Percentiles rank a stretch among this genome's conserved stretches.
phyloP scores from a whole-genome alignment of 2,797 vertebrate species.

The Orestias chungarensis region DNA sequence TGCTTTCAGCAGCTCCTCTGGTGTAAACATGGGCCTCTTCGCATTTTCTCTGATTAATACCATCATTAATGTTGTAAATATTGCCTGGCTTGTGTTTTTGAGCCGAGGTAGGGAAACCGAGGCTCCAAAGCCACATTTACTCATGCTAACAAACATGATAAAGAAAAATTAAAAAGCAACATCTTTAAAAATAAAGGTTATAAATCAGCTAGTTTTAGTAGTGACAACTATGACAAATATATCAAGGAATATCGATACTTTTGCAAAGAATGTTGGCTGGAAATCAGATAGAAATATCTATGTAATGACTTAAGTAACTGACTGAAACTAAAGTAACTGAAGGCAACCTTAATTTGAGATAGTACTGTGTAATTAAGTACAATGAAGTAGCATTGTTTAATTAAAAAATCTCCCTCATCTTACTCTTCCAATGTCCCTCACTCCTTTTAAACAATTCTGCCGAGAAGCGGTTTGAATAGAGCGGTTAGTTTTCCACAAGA shows the following conservation, averaged over 20 bases:
- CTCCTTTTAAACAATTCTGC: constrained; percentile 63
- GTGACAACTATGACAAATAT: background rate
- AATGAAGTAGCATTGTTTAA: constrained; percentile 62
- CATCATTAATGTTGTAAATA: background rate
- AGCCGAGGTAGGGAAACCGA: background rate
- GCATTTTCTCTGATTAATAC: background rate
- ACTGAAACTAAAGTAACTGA: constrained; percentile 49
- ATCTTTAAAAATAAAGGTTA: background rate
- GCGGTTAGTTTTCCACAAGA: constrained; percentile 70
- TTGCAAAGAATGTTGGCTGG: constrained; percentile 13
- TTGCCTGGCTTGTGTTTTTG: background rate
- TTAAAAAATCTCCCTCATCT: constrained; percentile 70
- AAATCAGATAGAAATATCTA: constrained; percentile 16
- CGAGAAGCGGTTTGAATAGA: constrained; percentile 55
- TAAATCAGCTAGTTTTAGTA: background rate
- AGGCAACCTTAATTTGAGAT: constrained; percentile 46
- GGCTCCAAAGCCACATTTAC: background rate
- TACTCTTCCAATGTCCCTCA: constrained; percentile 52
- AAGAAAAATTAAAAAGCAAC: background rate
- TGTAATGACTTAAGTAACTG: constrained; percentile 38
- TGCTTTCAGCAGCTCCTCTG: background rate
- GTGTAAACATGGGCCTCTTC: background rate
- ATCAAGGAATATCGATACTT: background rate
- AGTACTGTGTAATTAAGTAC: constrained; percentile 59
- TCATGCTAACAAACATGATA: background rate